Conservation (phyloP, 2,797 vertebrate genomes). For the Cyclopterus lumpus region DNA sequence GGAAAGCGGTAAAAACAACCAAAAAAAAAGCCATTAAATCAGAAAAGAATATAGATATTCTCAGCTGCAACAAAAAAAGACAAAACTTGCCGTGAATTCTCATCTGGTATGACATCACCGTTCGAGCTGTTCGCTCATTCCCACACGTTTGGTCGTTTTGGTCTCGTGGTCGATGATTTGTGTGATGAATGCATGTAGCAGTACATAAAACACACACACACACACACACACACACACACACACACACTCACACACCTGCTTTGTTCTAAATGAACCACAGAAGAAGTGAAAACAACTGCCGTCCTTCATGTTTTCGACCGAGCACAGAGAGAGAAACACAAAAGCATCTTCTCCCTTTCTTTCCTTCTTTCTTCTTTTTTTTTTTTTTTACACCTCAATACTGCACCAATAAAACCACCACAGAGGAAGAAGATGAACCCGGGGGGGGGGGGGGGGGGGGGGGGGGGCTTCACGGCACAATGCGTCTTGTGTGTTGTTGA, state of each 20-base stretch:
- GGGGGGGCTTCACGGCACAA: not conserved
- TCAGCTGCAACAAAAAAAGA: conserved; percentile 17
- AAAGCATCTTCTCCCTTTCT: not conserved
- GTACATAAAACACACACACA: no score
- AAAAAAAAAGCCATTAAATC: not conserved
- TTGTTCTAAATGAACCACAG: not conserved
- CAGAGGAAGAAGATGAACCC: conserved; percentile 21
- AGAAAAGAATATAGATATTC: not conserved
- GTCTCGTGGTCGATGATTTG: not conserved
- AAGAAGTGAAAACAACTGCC: not conserved
- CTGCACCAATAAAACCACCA: not conserved
- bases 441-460: no score
- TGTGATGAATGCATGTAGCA: not conserved
- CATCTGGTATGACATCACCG: conserved; percentile 2
- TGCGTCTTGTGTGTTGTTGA: conserved; percentile 5
- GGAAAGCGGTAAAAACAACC: not conserved
- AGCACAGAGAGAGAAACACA: not conserved
- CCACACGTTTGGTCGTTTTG: not conserved
- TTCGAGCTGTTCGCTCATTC: not conserved
- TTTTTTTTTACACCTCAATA: not conserved
- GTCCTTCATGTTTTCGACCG: not conserved
- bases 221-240: no score
- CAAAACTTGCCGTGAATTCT: conserved; percentile 22
- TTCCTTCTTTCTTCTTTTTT: no score
- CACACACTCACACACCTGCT: no score